Conservation (phyloP, 2,888 invertebrate genomes). For the Zhuqinia jingwanae region DNA sequence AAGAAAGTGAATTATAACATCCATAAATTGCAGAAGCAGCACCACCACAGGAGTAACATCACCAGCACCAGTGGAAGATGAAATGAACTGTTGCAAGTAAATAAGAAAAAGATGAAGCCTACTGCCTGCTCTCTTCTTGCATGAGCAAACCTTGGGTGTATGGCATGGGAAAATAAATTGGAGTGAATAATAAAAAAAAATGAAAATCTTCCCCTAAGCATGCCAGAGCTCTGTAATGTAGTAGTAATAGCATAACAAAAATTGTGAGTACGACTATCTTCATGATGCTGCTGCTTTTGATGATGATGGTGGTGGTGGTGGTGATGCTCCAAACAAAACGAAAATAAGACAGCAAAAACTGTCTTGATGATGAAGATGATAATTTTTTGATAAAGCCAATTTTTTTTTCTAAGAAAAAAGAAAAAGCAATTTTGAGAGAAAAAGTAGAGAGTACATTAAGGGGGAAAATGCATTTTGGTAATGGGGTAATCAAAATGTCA, state of each 20-base stretch:
- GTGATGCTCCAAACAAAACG: too few species aligned
- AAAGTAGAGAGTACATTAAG: too few species aligned
- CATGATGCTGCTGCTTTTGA: too few species aligned
- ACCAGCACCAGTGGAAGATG: conserved; percentile 4
- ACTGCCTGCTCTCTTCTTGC: background rate
- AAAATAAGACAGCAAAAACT: conserved; percentile 2
- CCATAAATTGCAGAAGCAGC: conserved; percentile 54
- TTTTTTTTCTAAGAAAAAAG: conserved; percentile 4
- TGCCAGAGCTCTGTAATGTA: background rate
- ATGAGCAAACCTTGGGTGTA: background rate
- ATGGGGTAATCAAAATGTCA: too few species aligned
- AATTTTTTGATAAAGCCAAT: conserved; percentile 31
- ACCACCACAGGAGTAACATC: background rate
- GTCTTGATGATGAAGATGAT: conserved; percentile 27
- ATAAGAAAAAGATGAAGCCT: background rate
- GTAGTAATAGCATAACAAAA: too few species aligned
- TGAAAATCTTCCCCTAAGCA: conserved; percentile 10
- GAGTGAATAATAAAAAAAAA: conserved; percentile 39
- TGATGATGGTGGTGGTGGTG: too few species aligned
- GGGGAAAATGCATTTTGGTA: too few species aligned
- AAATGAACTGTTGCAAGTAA: conserved; percentile 42
- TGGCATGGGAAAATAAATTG: conserved; percentile 15
- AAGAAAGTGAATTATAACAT: conserved; percentile 51
- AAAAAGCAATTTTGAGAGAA: background rate
- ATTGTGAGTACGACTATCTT: background rate